Base-by-base conservation (phyloP, 2,113 vertebrate genomes). In the Aptenodytes patagonicus region DNA sequence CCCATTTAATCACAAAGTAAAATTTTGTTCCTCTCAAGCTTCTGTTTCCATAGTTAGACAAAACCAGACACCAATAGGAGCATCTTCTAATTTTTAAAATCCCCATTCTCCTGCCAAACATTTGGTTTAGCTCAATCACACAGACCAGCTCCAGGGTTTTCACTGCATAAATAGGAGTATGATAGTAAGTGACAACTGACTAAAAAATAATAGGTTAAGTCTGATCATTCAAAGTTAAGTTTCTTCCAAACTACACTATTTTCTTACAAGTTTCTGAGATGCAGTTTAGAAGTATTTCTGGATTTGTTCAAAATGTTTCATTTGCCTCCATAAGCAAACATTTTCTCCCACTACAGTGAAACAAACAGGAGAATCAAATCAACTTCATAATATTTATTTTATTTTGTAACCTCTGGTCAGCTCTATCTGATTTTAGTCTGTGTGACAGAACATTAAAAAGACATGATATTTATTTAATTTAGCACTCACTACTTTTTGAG, bases 401-500 rank as follows among this genome's bases (percentile, higher is more conserved):
- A 52, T 89, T 92, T 91, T 1, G 3, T 86, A 75, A 91, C 60
- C 89, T 87, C 91, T 85, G 89, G 68, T 87, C 49, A 94, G n/a
- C 52, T 91, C 80, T 71, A 89, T 93, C 80, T 76, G 89, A 95
- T 93, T 93, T 88, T 88, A 91, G 75, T 40, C 90, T 71, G 64
- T 93, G 83, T 95, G 94, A 96, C 83, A 96, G 95, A 95, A 95
- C 87, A 90, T 60, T 94, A 83, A 93, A 95, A 88, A 83, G 70
- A 77, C 83, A 84, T 83, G 34, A 65, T 90, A 95, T 96, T 97
- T 96, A 97, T 87, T 90, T 97, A 91, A 91, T 94, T 96, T 89
- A 73, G 81, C 87, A 91, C 87, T 91, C 93, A 73, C 89, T 96
- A 93, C 95, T 96, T 97, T 98, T 90, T 92, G 85, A 97, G 91